phyloP scores from a whole-genome alignment of 2,113 vertebrate genomes.

The Atractosteus spatula region DNA sequence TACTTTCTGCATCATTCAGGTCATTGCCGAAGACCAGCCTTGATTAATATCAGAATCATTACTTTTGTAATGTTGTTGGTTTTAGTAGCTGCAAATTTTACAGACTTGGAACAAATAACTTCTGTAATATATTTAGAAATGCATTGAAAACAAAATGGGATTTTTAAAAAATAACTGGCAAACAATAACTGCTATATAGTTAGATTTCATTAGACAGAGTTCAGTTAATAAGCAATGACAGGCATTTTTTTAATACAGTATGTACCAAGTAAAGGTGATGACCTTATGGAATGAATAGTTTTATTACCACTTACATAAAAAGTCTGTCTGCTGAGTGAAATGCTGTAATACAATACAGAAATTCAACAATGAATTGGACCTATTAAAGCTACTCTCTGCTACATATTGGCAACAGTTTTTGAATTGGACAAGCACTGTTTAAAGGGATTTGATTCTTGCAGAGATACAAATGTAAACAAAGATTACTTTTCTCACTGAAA shows the following conservation, averaged over 20 bases:
- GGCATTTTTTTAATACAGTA: not conserved
- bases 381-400: not conserved
- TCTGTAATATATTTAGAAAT: conserved; percentile 23
- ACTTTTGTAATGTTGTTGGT: conserved; percentile 21
- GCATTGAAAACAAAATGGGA: too few species aligned
- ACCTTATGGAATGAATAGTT: conserved; percentile 1
- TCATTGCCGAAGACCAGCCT: not conserved
- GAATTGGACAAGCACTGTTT: too few species aligned
- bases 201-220: not conserved
- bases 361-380: conserved; percentile 8
- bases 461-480: too few species aligned
- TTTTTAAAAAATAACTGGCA: too few species aligned
- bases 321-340: conserved; percentile 4
- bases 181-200: not conserved
- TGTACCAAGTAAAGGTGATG: too few species aligned
- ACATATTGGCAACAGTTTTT: not conserved
- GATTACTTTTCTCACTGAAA: too few species aligned
- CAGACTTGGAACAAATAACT: conserved; percentile 26
- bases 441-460: too few species aligned
- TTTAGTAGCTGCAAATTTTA: conserved; percentile 38
- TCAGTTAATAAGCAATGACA: conserved; percentile 7
- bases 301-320: conserved; percentile 11
- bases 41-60: conserved; percentile 32
- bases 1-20: too few species aligned
- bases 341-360: conserved; percentile 8